Percentiles rank a stretch among this genome's conserved stretches.
These are phyloP conservation scores for Ceratitis capitata DNA, from an alignment of 1,140 invertebrate genomes.

Conservation along the genomic window DNA sequence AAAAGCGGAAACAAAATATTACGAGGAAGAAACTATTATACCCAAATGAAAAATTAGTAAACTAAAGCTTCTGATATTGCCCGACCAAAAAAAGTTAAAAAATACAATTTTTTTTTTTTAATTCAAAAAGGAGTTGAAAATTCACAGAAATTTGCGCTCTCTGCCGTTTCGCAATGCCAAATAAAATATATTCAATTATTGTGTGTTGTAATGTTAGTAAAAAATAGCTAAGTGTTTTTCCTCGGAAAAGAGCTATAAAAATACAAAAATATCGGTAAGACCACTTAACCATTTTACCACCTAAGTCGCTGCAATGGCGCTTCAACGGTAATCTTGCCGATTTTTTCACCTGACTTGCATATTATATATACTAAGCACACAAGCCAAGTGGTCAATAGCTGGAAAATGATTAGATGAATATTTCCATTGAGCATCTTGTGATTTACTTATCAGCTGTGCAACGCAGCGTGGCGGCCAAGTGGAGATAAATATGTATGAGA, in stretches of 20 bases:
- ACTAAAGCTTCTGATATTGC: no score
- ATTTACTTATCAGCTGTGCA: slow-evolving; percentile 18
- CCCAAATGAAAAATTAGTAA: no score
- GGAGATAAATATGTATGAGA: not conserved
- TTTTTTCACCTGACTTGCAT: not conserved
- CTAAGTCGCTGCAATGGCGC: not conserved
- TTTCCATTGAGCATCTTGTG: not conserved
- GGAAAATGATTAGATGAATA: not conserved
- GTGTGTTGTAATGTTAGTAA: not conserved
- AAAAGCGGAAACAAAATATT: no score
- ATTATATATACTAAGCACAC: no score
- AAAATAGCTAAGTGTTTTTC: not conserved
- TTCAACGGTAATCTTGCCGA: not conserved
- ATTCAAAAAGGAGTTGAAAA: no score
- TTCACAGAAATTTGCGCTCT: not conserved
- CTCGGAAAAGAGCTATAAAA: not conserved
- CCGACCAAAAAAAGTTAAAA: no score
- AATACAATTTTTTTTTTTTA: no score
- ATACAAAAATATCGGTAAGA: not conserved
- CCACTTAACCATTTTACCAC: not conserved
- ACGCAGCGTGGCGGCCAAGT: slow-evolving; percentile 1
- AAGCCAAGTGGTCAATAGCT: not conserved
- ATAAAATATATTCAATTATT: not conserved
- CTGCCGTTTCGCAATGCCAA: not conserved
- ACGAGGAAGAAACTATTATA: no score